A percentile compares a stretch with the other conserved stretches of the same genome.
phyloP scores from a whole-genome alignment of 2,113 vertebrate species.

The Dissostichus mawsoni region DNA sequence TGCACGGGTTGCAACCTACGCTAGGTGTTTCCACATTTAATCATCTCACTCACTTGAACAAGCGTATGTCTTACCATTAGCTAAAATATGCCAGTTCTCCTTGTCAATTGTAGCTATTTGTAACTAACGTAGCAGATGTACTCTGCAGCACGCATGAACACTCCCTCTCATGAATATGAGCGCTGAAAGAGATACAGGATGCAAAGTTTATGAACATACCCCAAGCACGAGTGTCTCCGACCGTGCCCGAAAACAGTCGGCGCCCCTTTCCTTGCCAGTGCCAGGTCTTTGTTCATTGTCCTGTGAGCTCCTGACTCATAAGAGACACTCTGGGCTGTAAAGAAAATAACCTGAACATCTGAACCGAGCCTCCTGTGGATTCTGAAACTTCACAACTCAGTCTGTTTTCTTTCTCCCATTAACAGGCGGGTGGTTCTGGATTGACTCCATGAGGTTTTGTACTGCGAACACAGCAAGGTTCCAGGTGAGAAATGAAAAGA shows the following conservation, averaged over 20 bases:
- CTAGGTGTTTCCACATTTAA: background rate
- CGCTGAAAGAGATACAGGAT: background rate
- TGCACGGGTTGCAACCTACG: background rate
- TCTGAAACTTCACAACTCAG: constrained; percentile 10
- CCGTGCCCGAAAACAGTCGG: constrained; percentile 67
- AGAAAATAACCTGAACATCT: constrained; percentile 39
- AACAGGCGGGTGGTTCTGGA: constrained; percentile 5
- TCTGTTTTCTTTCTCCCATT: background rate
- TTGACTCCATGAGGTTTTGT: constrained; percentile 24
- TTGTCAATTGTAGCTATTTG: background rate
- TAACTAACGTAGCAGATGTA: no score
- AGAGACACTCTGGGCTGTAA: constrained; percentile 18
- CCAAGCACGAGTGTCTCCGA: constrained; percentile 82
- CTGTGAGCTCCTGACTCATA: constrained; percentile 37
- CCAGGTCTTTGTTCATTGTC: constrained; percentile 78
- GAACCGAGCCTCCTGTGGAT: background rate
- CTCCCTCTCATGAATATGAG: constrained; percentile 36
- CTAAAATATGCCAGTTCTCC: background rate
- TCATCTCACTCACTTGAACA: no score
- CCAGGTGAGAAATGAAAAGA: constrained; percentile 33
- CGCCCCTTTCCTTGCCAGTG: constrained; percentile 62
- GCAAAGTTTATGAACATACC: constrained; percentile 71
- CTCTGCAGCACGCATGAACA: constrained; percentile 15
- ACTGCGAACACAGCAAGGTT: background rate
- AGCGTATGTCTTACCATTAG: background rate